Conservation (phyloP, 2,888 invertebrate species). For the Calliscelio sp. region DNA sequence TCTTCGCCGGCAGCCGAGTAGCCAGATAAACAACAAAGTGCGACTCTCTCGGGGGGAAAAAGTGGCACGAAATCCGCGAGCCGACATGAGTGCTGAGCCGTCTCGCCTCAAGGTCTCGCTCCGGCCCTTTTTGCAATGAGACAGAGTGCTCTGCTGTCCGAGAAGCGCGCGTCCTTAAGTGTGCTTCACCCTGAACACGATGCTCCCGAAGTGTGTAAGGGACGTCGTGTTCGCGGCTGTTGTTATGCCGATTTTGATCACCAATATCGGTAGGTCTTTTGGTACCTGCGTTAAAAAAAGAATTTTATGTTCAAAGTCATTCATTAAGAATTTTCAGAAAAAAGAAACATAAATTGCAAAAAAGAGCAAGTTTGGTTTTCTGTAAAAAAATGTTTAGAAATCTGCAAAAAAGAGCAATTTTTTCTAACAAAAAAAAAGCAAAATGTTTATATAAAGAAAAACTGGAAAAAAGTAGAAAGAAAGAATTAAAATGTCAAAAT, state of each 20-base stretch:
- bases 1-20: conserved; percentile 51
- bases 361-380: too few relatives aligned
- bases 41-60: conserved; percentile 52
- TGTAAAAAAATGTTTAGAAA: too few relatives aligned
- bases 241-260: conserved; percentile 52
- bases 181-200: too few relatives aligned
- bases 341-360: too few relatives aligned
- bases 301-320: too few relatives aligned
- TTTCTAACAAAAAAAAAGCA: too few relatives aligned
- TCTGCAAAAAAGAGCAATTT: too few relatives aligned
- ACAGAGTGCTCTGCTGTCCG: conserved; percentile 13
- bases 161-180: too few relatives aligned
- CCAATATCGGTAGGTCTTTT: conserved; percentile 52
- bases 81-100: conserved; percentile 6
- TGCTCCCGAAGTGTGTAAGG: conserved; percentile 56
- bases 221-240: conserved; percentile 46
- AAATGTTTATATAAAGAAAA: too few relatives aligned
- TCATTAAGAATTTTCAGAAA: too few relatives aligned
- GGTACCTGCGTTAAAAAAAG: background rate
- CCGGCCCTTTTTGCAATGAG: conserved; percentile 36
- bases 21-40: conserved; percentile 48
- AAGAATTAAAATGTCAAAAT: too few relatives aligned
- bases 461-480: too few relatives aligned
- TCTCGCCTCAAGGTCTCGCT: background rate
- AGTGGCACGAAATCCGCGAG: conserved; percentile 66